phyloP scores from a whole-genome alignment of 1,140 invertebrate genomes.

The Lepidotrigona ventralis region DNA sequence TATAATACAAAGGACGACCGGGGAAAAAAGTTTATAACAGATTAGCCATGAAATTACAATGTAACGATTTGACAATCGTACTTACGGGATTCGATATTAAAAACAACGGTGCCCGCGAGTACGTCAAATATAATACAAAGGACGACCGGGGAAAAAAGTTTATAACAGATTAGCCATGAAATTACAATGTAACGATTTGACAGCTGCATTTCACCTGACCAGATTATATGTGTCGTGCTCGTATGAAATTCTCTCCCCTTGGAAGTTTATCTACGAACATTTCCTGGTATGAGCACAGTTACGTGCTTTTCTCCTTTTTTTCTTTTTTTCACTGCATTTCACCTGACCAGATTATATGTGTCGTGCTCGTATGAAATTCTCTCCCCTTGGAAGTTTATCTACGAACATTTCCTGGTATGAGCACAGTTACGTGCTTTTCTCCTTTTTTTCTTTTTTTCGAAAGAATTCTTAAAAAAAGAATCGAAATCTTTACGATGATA shows the following conservation, averaged over 20 bases:
- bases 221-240: constrained; percentile 39
- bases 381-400: constrained; percentile 9
- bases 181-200: constrained; percentile 63
- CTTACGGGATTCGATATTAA: neutral
- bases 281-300: neutral
- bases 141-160: constrained; percentile 21
- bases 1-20: constrained; percentile 49
- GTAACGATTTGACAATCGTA: too few relatives aligned
- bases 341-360: constrained; percentile 37
- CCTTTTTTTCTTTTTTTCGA: too few relatives aligned
- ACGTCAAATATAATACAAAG: constrained; percentile 27
- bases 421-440: neutral
- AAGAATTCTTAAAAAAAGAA: neutral
- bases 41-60: too few relatives aligned
- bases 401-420: neutral
- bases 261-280: constrained; percentile 1
- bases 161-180: constrained; percentile 58
- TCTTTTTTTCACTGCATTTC: constrained; percentile 39
- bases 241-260: constrained; percentile 23
- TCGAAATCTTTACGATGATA: too few relatives aligned
- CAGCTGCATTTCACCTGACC: constrained; percentile 54
- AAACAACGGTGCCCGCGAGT: constrained; percentile 18
- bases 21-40: neutral
- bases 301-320: neutral
- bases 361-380: constrained; percentile 33